Conservation (phyloP, 2,888 invertebrate genomes). For the Hypomecis punctinalis region DNA sequence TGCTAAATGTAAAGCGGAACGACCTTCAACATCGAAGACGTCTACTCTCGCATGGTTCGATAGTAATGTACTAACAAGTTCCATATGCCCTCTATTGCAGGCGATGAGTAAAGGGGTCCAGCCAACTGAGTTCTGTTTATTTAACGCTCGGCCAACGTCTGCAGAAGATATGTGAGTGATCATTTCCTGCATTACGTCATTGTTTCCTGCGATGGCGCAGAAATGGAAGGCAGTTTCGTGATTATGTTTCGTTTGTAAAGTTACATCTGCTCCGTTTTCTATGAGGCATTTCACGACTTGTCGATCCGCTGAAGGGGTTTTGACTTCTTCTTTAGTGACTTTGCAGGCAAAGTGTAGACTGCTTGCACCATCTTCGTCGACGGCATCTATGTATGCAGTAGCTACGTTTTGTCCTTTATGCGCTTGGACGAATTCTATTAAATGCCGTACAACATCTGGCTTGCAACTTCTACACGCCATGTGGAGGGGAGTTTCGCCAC, state of each 20-base stretch:
- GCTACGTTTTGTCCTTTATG: slow-evolving; percentile 91
- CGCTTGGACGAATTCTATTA: slow-evolving; percentile 93
- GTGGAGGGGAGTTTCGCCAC: slow-evolving; percentile 97
- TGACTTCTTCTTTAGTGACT: slow-evolving; percentile 92
- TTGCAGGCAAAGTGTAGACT: slow-evolving; percentile 97
- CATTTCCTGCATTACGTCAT: slow-evolving; percentile 97
- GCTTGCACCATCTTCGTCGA: slow-evolving; percentile 96
- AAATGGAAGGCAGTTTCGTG: slow-evolving; percentile 98
- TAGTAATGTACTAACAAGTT: slow-evolving; percentile 94
- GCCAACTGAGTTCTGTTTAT: slow-evolving; percentile 96
- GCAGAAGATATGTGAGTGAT: slow-evolving; percentile 95
- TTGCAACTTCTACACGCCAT: slow-evolving; percentile 95
- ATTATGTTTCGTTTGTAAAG: slow-evolving; percentile 92
- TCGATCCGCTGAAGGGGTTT: slow-evolving; percentile 89
- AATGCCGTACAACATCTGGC: slow-evolving; percentile 93
- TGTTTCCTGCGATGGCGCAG: slow-evolving; percentile 97
- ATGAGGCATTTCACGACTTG: slow-evolving; percentile 96
- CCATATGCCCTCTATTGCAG: slow-evolving; percentile 97
- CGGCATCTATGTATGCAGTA: slow-evolving; percentile 93
- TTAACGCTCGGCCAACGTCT: slow-evolving; percentile 96
- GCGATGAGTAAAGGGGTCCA: slow-evolving; percentile 99
- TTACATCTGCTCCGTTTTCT: slow-evolving; percentile 96
- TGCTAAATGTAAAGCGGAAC: slow-evolving; percentile 97
- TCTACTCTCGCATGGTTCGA: slow-evolving; percentile 98
- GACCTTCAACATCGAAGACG: slow-evolving; percentile 98